phyloP scores from a whole-genome alignment of 2,113 vertebrate species.

The Sclerurus mexicanus region DNA sequence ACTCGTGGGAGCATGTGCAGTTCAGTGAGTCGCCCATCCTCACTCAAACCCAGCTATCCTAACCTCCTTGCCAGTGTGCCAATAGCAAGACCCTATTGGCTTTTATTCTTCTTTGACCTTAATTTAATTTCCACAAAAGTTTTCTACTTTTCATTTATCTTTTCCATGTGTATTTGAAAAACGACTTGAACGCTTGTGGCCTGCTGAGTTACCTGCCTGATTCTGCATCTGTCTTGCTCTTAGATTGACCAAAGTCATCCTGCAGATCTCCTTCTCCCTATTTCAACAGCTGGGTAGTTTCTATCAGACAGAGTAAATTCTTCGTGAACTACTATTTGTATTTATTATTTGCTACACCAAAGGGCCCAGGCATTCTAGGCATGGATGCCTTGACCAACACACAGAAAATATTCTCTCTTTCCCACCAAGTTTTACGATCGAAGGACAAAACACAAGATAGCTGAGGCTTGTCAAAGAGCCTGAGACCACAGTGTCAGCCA shows the following conservation, averaged over 20 bases:
- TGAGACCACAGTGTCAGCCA: conserved; percentile 39
- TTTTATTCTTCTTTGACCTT: neutral
- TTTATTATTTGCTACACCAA: neutral
- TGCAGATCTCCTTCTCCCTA: neutral
- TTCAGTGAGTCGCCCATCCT: neutral
- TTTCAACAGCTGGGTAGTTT: neutral
- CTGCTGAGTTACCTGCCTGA: neutral
- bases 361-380: neutral
- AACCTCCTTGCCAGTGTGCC: neutral
- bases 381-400: neutral
- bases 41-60: neutral
- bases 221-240: neutral
- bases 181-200: neutral
- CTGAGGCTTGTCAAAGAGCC: neutral
- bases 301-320: neutral
- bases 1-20: rapidly evolving
- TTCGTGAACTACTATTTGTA: neutral
- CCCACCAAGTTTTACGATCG: neutral
- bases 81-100: rapidly evolving
- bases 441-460: conserved; percentile 19
- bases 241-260: neutral
- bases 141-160: rapidly evolving
- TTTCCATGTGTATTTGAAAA: neutral
- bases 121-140: neutral
- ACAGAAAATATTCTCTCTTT: neutral